Evolutionary conservation across 1,140 invertebrate species (phyloP).

Genomic region (Nixonia krombeini): DNA sequence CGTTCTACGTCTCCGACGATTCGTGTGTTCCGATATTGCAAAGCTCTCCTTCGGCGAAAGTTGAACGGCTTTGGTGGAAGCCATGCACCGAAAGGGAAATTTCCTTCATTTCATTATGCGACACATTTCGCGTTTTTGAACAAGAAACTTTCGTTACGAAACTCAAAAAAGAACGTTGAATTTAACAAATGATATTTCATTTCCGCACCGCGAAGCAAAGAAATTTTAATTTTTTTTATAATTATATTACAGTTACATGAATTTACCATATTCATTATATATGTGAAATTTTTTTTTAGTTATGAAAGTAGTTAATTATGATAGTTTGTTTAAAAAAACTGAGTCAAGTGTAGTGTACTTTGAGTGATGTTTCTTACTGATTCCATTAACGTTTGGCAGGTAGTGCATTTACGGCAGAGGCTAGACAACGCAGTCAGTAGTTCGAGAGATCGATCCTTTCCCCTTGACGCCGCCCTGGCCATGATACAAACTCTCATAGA

Average conservation of each 20-base stretch:
- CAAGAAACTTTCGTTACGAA: too few relatives aligned
- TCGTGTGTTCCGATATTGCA: slow-evolving; percentile 28
- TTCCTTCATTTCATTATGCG: slow-evolving; percentile 9
- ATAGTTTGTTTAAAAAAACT: too few relatives aligned
- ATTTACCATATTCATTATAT: too few relatives aligned
- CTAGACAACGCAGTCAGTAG: slow-evolving; percentile 89
- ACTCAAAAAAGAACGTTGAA: too few relatives aligned
- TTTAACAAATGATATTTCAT: too few relatives aligned
- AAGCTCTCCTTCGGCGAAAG: slow-evolving; percentile 35
- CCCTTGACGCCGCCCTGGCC: slow-evolving; percentile 83
- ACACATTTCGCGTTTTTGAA: background rate
- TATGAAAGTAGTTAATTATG: too few relatives aligned
- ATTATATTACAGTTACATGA: too few relatives aligned
- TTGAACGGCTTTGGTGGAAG: slow-evolving; percentile 19
- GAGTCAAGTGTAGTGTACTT: too few relatives aligned
- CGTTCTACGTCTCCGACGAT: slow-evolving; percentile 37
- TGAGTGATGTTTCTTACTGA: too few relatives aligned
- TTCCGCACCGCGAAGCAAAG: too few relatives aligned
- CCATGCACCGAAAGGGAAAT: slow-evolving; percentile 18
- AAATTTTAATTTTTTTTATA: too few relatives aligned
- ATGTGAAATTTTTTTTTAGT: too few relatives aligned
- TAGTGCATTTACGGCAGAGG: slow-evolving; percentile 88
- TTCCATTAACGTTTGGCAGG: slow-evolving; percentile 72
- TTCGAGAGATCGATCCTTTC: slow-evolving; percentile 85
- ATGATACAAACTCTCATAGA: slow-evolving; percentile 94